Base-by-base conservation (phyloP, 2,113 vertebrate species). In the Grus americana region DNA sequence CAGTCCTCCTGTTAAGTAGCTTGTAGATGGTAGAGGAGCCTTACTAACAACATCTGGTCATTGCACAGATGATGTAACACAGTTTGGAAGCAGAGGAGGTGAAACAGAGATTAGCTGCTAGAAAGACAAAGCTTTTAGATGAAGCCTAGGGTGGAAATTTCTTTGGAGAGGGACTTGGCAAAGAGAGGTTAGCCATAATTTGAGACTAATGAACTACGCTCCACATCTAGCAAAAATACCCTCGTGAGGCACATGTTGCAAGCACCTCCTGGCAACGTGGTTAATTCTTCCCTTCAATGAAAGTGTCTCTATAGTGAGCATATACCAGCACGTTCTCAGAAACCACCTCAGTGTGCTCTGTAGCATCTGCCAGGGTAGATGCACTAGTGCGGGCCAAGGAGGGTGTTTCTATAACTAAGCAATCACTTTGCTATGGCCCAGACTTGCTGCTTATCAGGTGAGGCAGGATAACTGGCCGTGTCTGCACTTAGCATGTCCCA, bases 391-490 rank as follows among this genome's bases (percentile, higher is more conserved):
- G 62, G 65, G 19, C 29, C 40, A 20, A 46, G 54, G 47, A 87
- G 36, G 22, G 58, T 40, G 29, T 54, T 90, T 68, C 74, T 94
- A 0, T 91, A 59, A 54, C 9, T 21, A 12, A 61, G 14, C 55
- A 61, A 0, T 62, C 10, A 0, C 3, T 2, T 70, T 73, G n/a
- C 36, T n/a, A 0, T 74, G 68, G 42, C 72, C 42, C 59, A 91
- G 50, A 50, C 63, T 67, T 58, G 38, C 24, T 5, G 2, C 79
- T 62, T 83, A 18, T 2, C 82, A 90, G 83, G 55, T 89, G 83
- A 90, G 54, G 47, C 15, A 72, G 59, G 59, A 29, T 47, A 86
- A 70, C 49, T 62, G 58, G 22, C 71, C 76, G 2, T 74, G 40
- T 61, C 66, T 54, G 71, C 63, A 46, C 62, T 73, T 79, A 52